Conservation (phyloP, 2,797 vertebrate genomes). For the Adrianichthys oophorus region DNA sequence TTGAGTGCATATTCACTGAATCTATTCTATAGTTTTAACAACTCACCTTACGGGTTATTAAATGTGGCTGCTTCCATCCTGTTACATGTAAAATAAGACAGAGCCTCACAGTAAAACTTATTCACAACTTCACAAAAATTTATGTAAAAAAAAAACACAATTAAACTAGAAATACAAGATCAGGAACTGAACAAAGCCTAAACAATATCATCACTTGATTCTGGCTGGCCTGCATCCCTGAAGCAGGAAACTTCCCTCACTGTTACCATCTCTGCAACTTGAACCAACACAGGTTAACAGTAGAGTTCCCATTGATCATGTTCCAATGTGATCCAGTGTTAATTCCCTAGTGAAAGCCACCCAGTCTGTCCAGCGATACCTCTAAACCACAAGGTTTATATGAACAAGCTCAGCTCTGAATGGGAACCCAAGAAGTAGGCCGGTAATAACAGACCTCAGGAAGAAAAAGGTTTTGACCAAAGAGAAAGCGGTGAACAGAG, state of each 20-base stretch:
- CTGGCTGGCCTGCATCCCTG: slow-evolving; percentile 78
- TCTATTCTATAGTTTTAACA: too few relatives aligned
- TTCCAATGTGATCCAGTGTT: slow-evolving; percentile 62
- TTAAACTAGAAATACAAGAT: slow-evolving; percentile 52
- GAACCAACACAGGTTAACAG: slow-evolving; percentile 85
- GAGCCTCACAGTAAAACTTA: not conserved
- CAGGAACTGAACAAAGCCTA: slow-evolving; percentile 67
- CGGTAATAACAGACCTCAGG: slow-evolving; percentile 73
- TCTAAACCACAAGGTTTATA: slow-evolving; percentile 79
- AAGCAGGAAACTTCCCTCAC: slow-evolving; percentile 87
- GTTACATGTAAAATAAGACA: too few relatives aligned
- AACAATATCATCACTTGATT: slow-evolving; percentile 53
- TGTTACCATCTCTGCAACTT: slow-evolving; percentile 67
- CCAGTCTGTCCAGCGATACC: slow-evolving; percentile 66
- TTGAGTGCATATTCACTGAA: too few relatives aligned
- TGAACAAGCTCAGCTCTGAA: slow-evolving; percentile 74
- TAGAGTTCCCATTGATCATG: slow-evolving; percentile 51
- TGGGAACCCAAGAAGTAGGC: slow-evolving; percentile 68
- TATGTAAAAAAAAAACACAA: slow-evolving; percentile 49
- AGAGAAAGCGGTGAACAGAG: slow-evolving; percentile 54
- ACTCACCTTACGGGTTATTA: too few relatives aligned
- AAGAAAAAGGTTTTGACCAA: slow-evolving; percentile 61
- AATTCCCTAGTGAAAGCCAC: slow-evolving; percentile 74
- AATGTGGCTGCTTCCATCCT: too few relatives aligned
- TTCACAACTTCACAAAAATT: slow-evolving; percentile 22